Evolutionary conservation across 2,888 invertebrate genomes (phyloP), one percentile per base, ranked within the genome.

Genomic region (Eristalis pertinax): DNA sequence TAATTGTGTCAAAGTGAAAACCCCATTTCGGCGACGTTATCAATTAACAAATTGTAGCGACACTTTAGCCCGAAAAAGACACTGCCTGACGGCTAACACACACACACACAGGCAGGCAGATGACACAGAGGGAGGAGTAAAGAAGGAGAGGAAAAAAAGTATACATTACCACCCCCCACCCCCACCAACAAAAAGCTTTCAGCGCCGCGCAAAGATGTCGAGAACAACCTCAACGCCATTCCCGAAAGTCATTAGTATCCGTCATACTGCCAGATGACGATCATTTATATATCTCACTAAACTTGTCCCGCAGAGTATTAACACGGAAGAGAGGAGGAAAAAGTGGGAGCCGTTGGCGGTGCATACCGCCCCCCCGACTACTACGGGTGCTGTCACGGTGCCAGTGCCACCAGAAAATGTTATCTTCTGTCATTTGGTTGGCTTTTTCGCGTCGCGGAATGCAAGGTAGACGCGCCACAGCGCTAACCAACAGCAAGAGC

Each of bases 221-320:
- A 69, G 22, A 43, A 65, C 35, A 86, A 83, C 70, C 67, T 83
- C 86, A 83, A 79, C 78, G 75, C 74, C 56, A 74, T 75, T 72
- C n/a, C 32, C 63, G 75, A 75, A 78, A 79, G 74, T 83, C 86
- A 86, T 86, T 86, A 79, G 78, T 86, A 79, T 79, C 83, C 63
- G 86, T 86, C 86, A 86, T 75, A 78, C 78, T 86, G 83, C 83
- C 78, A 79, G 74, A 79, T 83, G 83, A 83, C 78, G 86, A 86
- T 86, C 86, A 83, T 86, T 86, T 86, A 83, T 83, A 83, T 83
- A 83, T 74, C 75, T 86, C 86, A 86, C 70, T 83, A 78, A 82
- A 83, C 86, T 83, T 78, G 86, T 83, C 83, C 78, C 78, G 72
- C 83, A 74, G 69, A 56, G 86, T 74, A 79, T 86, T 79, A 83